Percentiles rank a stretch among this genome's conserved stretches.
Evolutionary conservation across 2,888 invertebrate genomes (phyloP).

Genomic region (Oeneis ivallda): DNA sequence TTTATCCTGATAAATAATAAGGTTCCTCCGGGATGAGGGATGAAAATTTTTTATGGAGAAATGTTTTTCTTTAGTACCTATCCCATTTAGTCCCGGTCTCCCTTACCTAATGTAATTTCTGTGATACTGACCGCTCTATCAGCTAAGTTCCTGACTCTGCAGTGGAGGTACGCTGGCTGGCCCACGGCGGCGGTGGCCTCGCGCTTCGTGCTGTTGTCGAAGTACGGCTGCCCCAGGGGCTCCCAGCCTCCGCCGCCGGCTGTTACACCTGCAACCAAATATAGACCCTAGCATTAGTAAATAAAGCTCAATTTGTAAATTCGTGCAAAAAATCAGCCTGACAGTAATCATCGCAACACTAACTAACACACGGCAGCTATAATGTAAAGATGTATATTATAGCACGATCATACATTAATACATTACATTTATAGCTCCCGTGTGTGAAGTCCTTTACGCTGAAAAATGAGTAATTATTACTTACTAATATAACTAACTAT

Average conservation of each 20-base stretch:
- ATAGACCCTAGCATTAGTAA: neutral
- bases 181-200: conserved; percentile 94
- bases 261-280: conserved; percentile 62
- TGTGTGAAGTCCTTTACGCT: too few species aligned
- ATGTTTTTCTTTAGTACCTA: neutral
- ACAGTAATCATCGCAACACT: too few species aligned
- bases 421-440: too few species aligned
- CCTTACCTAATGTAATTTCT: neutral
- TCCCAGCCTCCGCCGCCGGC: conserved; percentile 83
- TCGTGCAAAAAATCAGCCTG: too few species aligned
- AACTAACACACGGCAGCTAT: too few species aligned
- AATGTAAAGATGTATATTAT: too few species aligned
- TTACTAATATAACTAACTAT: too few species aligned
- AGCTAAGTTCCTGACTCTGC: conserved; percentile 92
- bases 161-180: conserved; percentile 92
- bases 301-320: neutral
- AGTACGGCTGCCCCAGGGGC: conserved; percentile 92
- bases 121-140: conserved; percentile 86
- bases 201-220: conserved; percentile 92
- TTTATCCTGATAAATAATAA: too few species aligned
- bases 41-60: neutral
- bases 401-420: too few species aligned
- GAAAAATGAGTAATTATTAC: too few species aligned
- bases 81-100: too few species aligned
- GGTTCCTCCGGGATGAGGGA: too few species aligned